Conservation (phyloP, 2,113 vertebrate genomes). For the Pseudolaguvia tuberculata region DNA sequence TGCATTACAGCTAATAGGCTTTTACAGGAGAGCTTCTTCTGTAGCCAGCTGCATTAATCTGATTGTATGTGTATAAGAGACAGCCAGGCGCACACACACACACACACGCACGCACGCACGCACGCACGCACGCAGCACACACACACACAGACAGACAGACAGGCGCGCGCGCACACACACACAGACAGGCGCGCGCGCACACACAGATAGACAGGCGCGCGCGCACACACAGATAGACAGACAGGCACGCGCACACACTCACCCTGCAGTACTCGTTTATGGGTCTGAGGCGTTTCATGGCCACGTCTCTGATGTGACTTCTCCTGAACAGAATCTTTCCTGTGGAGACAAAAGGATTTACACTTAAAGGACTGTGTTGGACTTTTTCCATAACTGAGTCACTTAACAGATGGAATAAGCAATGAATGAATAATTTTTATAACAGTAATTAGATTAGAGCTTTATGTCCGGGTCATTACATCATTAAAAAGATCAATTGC, state of each 20-base stretch:
- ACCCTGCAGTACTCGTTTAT: slow-evolving; percentile 98
- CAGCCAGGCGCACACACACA: background rate
- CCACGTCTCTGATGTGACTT: slow-evolving; percentile 94
- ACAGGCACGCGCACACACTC: slow-evolving; percentile 54
- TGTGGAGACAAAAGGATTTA: slow-evolving; percentile 59
- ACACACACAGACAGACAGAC: background rate
- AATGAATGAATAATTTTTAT: no score
- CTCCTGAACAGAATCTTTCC: slow-evolving; percentile 97
- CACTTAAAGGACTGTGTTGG: no score
- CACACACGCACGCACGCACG: no score
- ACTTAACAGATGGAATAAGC: no score
- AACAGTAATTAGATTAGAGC: no score
- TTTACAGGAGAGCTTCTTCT: slow-evolving; percentile 64
- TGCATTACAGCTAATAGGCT: slow-evolving; percentile 71
- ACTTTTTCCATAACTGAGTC: no score
- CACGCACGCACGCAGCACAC: no score
- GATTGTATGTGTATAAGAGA: slow-evolving; percentile 57
- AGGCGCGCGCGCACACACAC: slow-evolving; percentile 57
- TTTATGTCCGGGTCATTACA: no score
- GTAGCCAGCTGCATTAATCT: slow-evolving; percentile 66
- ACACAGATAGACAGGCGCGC: no score
- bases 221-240: background rate
- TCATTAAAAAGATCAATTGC: no score
- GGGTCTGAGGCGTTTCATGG: slow-evolving; percentile 90
- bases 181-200: no score